A percentile compares a stretch with the other conserved stretches of the same genome.
phyloP scores from a whole-genome alignment of 2,797 vertebrate genomes.

The Sorex maritimensis region DNA sequence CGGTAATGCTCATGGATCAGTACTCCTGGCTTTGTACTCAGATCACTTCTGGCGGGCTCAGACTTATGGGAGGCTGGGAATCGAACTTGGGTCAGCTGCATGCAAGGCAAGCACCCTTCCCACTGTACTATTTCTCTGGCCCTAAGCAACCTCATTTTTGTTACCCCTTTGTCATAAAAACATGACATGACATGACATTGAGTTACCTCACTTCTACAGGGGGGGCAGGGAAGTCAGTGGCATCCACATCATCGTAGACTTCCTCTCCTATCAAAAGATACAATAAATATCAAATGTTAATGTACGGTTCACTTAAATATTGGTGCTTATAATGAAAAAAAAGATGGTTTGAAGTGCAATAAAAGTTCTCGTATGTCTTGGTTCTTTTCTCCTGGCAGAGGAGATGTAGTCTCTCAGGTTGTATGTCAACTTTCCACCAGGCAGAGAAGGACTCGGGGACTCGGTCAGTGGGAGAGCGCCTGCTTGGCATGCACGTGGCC shows the following conservation, averaged over 20 bases:
- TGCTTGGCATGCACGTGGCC: no score
- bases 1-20: no score
- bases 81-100: no score
- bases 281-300: conserved; percentile 25
- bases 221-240: conserved; percentile 87
- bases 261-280: conserved; percentile 85
- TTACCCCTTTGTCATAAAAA: conserved; percentile 15
- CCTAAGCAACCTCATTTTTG: not conserved
- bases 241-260: conserved; percentile 93
- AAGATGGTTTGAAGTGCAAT: not conserved
- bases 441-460: no score
- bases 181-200: conserved; percentile 24
- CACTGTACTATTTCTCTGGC: no score
- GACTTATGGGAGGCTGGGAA: no score
- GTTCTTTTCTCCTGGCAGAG: not conserved
- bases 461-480: no score
- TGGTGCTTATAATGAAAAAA: not conserved
- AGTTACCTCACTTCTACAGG: conserved; percentile 88
- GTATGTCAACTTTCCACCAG: not conserved
- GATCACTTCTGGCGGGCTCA: no score
- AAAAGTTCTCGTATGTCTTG: not conserved
- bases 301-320: not conserved
- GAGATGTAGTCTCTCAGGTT: not conserved
- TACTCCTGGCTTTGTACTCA: no score
- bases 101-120: no score